Evolutionary conservation across 2,888 invertebrate species (phyloP), one percentile per base, ranked within the genome.

Genomic region (Eubasilissa splendida): DNA sequence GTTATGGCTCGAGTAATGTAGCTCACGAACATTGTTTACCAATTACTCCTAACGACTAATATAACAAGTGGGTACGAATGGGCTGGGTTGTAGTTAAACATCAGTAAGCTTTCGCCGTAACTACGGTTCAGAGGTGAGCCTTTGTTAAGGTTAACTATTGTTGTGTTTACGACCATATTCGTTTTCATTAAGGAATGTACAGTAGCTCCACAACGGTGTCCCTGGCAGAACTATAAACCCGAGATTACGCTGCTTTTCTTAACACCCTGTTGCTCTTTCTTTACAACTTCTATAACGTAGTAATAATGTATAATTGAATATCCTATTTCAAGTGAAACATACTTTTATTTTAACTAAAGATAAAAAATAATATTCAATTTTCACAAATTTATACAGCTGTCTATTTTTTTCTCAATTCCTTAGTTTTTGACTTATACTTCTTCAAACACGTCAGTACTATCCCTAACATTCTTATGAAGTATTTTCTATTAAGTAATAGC

Each of bases 111-210:
- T 73, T 56, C 56, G 53, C 70, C 31, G 31, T 73, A 73, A 73
- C 71, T 12, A 73, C 33, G 71, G 58, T 73, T 58, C 71, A 73
- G 54, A 73, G 71, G 71, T 73, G 71, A 73, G 56, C 71, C 71
- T 58, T 73, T 73, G 71, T 58, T 56, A 73, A 56, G 56, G 52
- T 33, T 42, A 42, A 22, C 56, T 33, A 73, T 73, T 73, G 66
- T 77, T 77, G 50, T 68, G 52, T 77, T 77, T 68, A 77, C 68
- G 68, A 42, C 56, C 59, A 68, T 56, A 77, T 77, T 77, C 77
- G 31, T 77, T 77, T 77, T 77, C 77, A 77, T 77, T 77, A 77
- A 50, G 58, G 12, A 66, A 42, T 52, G 60, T 60, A 59, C 75
- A 4, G 65, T 33, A 8, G 58, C 58, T 33, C 11, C 65, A 2